A percentile compares a stretch with the other conserved stretches of the same genome.
phyloP scores from a whole-genome alignment of 1,140 invertebrate species.

The Lineus longissimus region DNA sequence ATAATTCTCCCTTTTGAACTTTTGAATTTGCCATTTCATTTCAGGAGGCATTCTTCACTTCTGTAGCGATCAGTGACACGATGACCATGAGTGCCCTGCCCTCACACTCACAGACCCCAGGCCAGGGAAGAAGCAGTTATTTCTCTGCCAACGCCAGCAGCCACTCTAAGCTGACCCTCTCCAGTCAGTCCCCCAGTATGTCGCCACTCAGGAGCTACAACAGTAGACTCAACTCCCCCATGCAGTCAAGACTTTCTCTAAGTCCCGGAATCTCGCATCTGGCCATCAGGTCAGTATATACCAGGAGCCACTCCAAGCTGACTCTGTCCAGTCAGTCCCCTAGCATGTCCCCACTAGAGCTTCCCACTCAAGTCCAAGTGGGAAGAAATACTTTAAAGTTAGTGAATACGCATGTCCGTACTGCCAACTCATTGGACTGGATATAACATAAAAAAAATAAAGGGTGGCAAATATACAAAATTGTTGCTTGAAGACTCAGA shows the following conservation, averaged over 20 bases:
- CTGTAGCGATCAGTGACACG: conserved; percentile 27
- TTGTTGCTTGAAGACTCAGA: too few species aligned
- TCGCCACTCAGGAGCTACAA: conserved; percentile 41
- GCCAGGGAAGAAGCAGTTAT: conserved; percentile 31
- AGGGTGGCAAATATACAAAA: too few species aligned
- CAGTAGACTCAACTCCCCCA: conserved; percentile 38
- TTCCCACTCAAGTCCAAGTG: too few species aligned
- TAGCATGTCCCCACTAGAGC: conserved; percentile 35
- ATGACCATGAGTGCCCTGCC: conserved; percentile 24
- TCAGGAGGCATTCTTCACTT: conserved; percentile 36
- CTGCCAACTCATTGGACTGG: too few species aligned
- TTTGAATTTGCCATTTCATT: conserved; percentile 13
- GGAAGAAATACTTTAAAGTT: too few species aligned
- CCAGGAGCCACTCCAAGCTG: conserved; percentile 27
- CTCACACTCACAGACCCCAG: conserved; percentile 19
- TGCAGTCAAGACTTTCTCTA: not conserved
- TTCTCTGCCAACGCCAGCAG: conserved; percentile 29
- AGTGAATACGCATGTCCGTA: too few species aligned
- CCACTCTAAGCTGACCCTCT: conserved; percentile 20
- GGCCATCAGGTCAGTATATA: conserved; percentile 1
- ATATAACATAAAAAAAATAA: too few species aligned
- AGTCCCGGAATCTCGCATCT: conserved; percentile 14
- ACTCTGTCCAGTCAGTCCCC: conserved; percentile 29
- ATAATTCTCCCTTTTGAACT: too few species aligned
- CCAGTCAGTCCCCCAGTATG: conserved; percentile 34